Evolutionary conservation across 2,113 vertebrate species (phyloP).

Genomic region (Rhegmatorhina hoffmannsi): DNA sequence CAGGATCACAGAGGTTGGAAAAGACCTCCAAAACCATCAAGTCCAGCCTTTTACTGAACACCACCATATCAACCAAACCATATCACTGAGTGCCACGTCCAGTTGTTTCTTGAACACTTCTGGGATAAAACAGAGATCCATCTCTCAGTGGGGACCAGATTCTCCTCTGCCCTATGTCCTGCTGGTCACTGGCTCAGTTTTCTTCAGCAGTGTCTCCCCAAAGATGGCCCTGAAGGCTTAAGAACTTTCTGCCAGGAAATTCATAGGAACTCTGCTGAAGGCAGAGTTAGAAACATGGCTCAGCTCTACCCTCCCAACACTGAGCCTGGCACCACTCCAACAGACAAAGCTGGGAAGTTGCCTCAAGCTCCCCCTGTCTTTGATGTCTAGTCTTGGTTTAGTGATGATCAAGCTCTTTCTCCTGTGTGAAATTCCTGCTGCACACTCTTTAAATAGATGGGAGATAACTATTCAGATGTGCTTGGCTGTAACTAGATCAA

Average conservation of each 20-base stretch:
- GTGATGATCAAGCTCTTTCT: not conserved
- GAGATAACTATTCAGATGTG: not conserved
- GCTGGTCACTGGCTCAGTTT: not conserved
- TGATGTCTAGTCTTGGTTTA: not conserved
- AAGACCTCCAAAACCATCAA: not conserved
- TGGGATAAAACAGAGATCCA: not conserved
- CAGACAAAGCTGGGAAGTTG: not conserved
- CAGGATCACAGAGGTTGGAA: not conserved
- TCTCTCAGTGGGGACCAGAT: not conserved
- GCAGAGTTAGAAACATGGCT: not conserved
- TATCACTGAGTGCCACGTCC: not conserved
- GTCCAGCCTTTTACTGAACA: not conserved
- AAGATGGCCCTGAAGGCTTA: not conserved
- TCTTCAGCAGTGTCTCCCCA: not conserved
- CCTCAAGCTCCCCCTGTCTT: not conserved
- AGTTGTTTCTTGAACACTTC: not conserved
- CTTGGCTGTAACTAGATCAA: not conserved
- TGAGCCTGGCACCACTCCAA: not conserved
- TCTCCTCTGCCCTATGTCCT: not conserved
- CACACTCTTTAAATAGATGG: not conserved
- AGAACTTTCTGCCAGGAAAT: not conserved
- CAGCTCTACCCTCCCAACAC: not conserved
- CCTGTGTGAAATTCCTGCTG: not conserved
- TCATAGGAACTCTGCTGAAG: not conserved
- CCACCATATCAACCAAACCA: not conserved